Base-by-base conservation (phyloP, 2,888 invertebrate species). In the Phyllotreta cruciferae region DNA sequence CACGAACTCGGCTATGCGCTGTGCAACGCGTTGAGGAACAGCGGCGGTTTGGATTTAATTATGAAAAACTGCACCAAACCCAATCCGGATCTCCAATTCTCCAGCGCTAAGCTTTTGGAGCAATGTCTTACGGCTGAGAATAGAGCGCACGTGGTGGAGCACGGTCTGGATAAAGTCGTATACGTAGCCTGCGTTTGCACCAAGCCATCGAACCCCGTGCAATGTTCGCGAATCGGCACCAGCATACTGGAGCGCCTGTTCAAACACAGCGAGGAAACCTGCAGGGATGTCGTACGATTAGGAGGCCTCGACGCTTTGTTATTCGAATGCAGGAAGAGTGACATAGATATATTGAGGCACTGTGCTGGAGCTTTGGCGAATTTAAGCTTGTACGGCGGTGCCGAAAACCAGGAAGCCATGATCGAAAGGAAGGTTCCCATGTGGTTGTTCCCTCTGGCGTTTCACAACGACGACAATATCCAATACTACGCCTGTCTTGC, bases 401-500 rank as follows among this genome's bases (percentile, higher is more conserved):
- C 94, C 1, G 97, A 98, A 77, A 97, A 96, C 78, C 98, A 98
- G 81, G 94, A 96, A 81, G 93, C 93, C 0, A 98, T 98, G 98
- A 96, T 98, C 70, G 92, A 94, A 75, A 85, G 93, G 68, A 94
- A 95, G 82, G 94, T 93, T 7, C 95, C 94, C 3, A 90, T 93
- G 88, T 99, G 99, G 99, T 82, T 99, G 65, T 99, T 98, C 81
- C 97, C 98, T 0, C 81, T 99, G 70, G 99, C 98, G 13, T 98
- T 97, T 80, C 95, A 96, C 79, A 90, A 90, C 72, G 98, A 99
- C 78, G 98, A 98, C 78, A 94, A 97, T 74, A 95, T 96, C 66
- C 94, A 96, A 81, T 99, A 99, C 82, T 99, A 98, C 79, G 98
- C 99, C 8, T 99, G 98, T 79, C 84, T 99, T 76, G 98, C 98